phyloP scores from a whole-genome alignment of 2,113 vertebrate species.

The Panthera tigris region DNA sequence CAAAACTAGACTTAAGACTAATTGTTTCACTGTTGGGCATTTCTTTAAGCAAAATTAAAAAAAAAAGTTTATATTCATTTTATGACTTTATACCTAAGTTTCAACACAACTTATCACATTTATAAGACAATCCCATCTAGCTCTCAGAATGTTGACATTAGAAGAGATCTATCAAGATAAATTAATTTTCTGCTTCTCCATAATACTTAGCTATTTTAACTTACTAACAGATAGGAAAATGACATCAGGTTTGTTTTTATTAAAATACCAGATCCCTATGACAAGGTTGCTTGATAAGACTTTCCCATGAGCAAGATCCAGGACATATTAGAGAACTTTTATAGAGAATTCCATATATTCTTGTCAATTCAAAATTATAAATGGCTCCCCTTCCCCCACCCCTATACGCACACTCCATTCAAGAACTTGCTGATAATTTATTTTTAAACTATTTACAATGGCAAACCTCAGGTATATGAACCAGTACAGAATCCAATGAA shows the following conservation, averaged over 20 bases:
- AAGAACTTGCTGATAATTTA: not conserved
- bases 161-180: not conserved
- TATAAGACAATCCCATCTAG: not conserved
- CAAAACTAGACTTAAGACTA: not conserved
- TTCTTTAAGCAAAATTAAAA: constrained; percentile 1
- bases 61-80: not conserved
- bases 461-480: not conserved
- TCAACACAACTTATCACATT: not conserved
- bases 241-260: not conserved
- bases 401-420: not conserved
- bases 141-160: constrained; percentile 39
- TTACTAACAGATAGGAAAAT: not conserved
- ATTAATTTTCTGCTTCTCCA: not conserved
- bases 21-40: not conserved
- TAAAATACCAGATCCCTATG: not conserved
- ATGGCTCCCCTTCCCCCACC: too few relatives aligned
- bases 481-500: not conserved
- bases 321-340: not conserved
- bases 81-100: not conserved
- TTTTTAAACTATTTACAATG: constrained; percentile 28
- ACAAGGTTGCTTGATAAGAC: constrained; percentile 1
- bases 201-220: not conserved
- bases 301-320: not conserved
- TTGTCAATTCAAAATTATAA: not conserved
- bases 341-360: not conserved